Evolutionary conservation across 2,888 invertebrate species (phyloP), one percentile per base, ranked within the genome.

Genomic region (Euzetes globulus): DNA sequence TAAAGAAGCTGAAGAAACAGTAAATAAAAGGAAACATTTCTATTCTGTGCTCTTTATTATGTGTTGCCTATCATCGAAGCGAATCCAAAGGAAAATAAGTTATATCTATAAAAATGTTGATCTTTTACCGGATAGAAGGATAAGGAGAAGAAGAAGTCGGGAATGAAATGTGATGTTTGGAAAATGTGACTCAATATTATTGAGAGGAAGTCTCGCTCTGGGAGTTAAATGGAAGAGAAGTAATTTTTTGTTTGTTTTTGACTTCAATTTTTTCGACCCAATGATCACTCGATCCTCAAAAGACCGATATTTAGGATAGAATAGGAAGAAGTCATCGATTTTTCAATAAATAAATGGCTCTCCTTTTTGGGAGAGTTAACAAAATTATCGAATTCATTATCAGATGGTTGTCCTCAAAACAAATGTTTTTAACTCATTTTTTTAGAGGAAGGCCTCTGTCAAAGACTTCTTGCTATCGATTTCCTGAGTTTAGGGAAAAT

Each of bases 171-270:
- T 50, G 22, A 55, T 22, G 55, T 55, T 55, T 22, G 13, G 25
- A 25, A 60, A 60, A 60, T 60, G 27, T 60, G 60, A 13, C 27
- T 60, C 27, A 11, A 19, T 60, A 60, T 33, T 33, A 60, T 60
- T 60, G 60, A 60, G 33, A 60, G 96, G 96, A 55, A 96, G 96
- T 83, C 96, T 81, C 92, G 37, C 93, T 68, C 68, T 41, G 19
- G 19, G 22, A 68, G 37, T 41, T 41, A 41, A 68, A 41, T 41
- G 68, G 45, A 68, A 41, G 13, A 41, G 45, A 68, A 41, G 22
- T 41, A 68, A 41, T 68, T 68, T 60, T 45, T 68, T 19, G 41
- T 68, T 68, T 41, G 22, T 37, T 68, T 60, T 68, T 41, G 13
- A 2, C 13, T 37, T 9, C 1, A 7, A 5, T 68, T 68, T 68